phyloP scores from a whole-genome alignment of 1,140 invertebrate species.

The Hypsibius dujardini region DNA sequence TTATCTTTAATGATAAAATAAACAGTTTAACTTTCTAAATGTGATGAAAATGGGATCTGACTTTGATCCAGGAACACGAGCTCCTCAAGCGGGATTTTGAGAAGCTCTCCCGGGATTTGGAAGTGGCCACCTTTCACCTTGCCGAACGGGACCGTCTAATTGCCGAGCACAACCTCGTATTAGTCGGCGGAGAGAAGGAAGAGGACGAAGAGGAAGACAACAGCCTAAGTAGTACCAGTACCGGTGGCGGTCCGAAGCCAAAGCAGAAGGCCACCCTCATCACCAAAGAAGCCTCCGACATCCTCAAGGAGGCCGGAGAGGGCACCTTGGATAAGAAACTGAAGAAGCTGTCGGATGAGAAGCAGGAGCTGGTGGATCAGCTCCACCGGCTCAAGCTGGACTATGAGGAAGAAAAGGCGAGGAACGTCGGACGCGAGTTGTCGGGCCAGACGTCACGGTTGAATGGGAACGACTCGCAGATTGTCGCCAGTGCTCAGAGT shows the following conservation, averaged over 20 bases:
- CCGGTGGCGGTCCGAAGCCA: slow-evolving; percentile 27
- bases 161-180: slow-evolving; percentile 67
- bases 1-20: too few relatives aligned
- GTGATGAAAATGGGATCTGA: slow-evolving; percentile 23
- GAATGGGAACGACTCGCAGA: slow-evolving; percentile 38
- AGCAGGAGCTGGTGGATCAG: slow-evolving; percentile 50
- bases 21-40: too few relatives aligned
- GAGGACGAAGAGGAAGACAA: slow-evolving; percentile 41
- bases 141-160: slow-evolving; percentile 62
- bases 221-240: slow-evolving; percentile 26
- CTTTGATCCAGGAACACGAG: slow-evolving; percentile 55
- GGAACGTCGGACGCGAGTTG: slow-evolving; percentile 26
- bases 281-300: slow-evolving; percentile 55
- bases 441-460: slow-evolving; percentile 26
- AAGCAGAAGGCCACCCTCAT: slow-evolving; percentile 46
- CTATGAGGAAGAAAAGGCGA: slow-evolving; percentile 52
- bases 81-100: slow-evolving; percentile 61
- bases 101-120: slow-evolving; percentile 55
- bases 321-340: slow-evolving; percentile 72
- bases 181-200: slow-evolving; percentile 47
- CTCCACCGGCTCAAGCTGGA: slow-evolving; percentile 59
- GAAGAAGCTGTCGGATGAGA: slow-evolving; percentile 60
- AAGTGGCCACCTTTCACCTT: slow-evolving; percentile 48
- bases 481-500: slow-evolving; percentile 34
- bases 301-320: slow-evolving; percentile 54